A percentile compares a stretch with the other conserved stretches of the same genome.
phyloP scores from a whole-genome alignment of 2,797 vertebrate species.

The Merluccius polli region DNA sequence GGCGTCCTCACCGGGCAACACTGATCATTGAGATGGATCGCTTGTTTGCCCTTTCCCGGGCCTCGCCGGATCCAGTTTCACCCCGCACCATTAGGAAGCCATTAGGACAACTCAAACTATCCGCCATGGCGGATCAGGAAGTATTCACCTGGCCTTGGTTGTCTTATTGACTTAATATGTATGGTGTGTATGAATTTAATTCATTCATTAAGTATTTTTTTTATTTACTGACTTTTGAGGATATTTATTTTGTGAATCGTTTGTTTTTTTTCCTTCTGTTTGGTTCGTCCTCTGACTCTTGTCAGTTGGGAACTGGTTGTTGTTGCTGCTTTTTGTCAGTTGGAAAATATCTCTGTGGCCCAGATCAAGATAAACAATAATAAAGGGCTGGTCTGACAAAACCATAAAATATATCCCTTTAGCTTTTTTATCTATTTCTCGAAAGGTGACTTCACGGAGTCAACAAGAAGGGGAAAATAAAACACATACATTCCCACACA shows the following conservation, averaged over 20 bases:
- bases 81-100: constrained; percentile 38
- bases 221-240: background rate
- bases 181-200: background rate
- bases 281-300: background rate
- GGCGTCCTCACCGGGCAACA: constrained; percentile 4
- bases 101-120: constrained; percentile 25
- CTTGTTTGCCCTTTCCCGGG: constrained; percentile 41
- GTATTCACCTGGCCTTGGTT: background rate
- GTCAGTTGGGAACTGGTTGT: background rate
- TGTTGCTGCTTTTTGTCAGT: background rate
- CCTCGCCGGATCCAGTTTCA: constrained; percentile 42
- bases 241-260: background rate
- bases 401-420: background rate
- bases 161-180: background rate
- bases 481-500: background rate
- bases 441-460: background rate
- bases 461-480: background rate
- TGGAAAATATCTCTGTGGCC: background rate
- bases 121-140: constrained; percentile 34
- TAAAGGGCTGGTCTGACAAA: background rate
- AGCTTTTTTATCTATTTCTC: background rate
- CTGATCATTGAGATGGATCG: constrained; percentile 39
- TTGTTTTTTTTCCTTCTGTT: background rate
- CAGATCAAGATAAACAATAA: background rate
- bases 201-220: no score